Base-by-base conservation (phyloP, 2,797 vertebrate genomes). In the Orestias chungarensis region DNA sequence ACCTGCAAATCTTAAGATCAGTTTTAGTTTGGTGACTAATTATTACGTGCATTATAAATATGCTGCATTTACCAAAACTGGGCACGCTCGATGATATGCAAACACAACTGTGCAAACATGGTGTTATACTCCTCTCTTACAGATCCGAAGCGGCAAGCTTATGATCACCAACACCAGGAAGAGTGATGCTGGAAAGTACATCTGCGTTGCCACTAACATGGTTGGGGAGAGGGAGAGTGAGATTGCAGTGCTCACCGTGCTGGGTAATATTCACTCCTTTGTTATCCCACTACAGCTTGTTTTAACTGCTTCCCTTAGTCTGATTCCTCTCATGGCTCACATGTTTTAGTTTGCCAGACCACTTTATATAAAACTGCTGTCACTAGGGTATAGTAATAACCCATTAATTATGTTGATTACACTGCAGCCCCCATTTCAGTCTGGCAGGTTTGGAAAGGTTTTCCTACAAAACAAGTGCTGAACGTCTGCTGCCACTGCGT, bases 131-230 rank as follows among this genome's bases (percentile, higher is more conserved):
- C 62, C 62, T 84, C 70, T 68, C 23, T 71, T 92, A 78, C n/a
- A 98, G 97, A 97, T 97, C 77, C 96, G 97, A 91, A 95, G 96
- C 70, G 97, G 97, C 71, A 98, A 98, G 80, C 96, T 98, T 81
- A 98, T 98, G 97, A 97, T 98, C 87, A 97, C 97, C 25, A 97
- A 97, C 64, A 96, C 95, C 15, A 95, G 95, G 86, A 98, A 98
- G 90, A 97, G 94, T 0, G 97, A 98, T 23, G 97, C 96, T 3
- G 97, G 97, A 23, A 98, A 97, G 87, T 98, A 98, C 0, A 95
- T 98, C 64, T 98, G 97, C 25, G 96, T 98, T 68, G 97, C 96
- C 49, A 98, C 97, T 79, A 98, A 98, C 82, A 98, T 98, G 97
- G 96, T 98, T 73, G 97, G 97, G 65, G 96, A 98, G 85, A 92